Evolutionary conservation across 1,140 invertebrate genomes (phyloP).

Genomic region (Hylaeus anthracinus): DNA sequence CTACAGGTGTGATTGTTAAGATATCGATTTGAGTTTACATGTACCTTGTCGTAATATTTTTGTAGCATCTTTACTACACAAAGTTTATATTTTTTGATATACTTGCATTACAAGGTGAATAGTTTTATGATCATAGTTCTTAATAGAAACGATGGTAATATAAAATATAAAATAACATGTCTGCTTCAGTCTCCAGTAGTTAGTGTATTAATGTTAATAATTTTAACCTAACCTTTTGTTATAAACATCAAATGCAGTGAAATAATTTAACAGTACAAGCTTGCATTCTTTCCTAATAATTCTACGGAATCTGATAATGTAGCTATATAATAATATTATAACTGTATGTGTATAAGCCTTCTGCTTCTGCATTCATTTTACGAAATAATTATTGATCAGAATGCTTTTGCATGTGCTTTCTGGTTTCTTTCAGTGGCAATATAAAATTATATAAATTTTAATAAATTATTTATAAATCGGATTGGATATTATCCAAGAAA

Average conservation of each 20-base stretch:
- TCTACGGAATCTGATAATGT: not conserved
- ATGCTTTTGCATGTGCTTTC: conserved; percentile 34
- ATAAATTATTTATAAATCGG: conserved; percentile 35
- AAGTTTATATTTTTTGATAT: not conserved
- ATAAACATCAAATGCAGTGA: conserved; percentile 2
- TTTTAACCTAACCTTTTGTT: conserved; percentile 22
- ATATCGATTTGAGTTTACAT: not conserved
- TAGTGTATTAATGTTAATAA: conserved; percentile 26
- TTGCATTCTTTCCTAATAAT: not conserved
- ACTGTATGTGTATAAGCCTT: not conserved
- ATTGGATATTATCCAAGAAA: not conserved
- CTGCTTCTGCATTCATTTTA: conserved; percentile 29
- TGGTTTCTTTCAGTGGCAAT: conserved; percentile 2
- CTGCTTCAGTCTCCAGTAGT: conserved; percentile 10
- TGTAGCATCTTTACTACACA: not conserved
- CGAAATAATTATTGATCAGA: conserved; percentile 4
- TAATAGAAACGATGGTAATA: not conserved
- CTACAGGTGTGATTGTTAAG: not conserved
- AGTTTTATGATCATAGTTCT: not conserved
- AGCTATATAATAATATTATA: not conserved
- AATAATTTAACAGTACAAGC: not conserved
- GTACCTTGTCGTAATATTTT: not conserved
- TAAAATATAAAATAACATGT: not conserved
- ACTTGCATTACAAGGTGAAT: not conserved
- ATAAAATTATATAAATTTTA: conserved; percentile 11